Conservation (phyloP, 2,797 vertebrate genomes). For the Melanotaenia trifasciata region DNA sequence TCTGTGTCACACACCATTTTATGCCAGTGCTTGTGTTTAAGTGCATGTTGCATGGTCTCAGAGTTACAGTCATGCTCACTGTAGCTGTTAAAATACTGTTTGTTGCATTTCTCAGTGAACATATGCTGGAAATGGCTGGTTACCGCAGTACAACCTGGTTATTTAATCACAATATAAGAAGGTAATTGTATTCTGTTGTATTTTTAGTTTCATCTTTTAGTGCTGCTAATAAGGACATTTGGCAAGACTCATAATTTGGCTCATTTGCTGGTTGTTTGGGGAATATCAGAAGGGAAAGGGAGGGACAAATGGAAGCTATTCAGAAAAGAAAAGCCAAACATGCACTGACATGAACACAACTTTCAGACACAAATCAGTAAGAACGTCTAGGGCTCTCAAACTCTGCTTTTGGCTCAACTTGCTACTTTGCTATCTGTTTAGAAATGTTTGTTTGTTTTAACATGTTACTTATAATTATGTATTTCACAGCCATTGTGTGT, state of each 20-base stretch:
- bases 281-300: neutral
- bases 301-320: neutral
- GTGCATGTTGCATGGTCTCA: neutral
- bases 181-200: neutral
- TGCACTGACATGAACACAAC: neutral
- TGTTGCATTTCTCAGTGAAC: neutral
- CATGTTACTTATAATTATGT: too few species aligned
- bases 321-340: neutral
- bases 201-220: neutral
- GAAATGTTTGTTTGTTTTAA: neutral
- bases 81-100: neutral
- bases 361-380: neutral
- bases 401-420: neutral
- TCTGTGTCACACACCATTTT: conserved; percentile 16
- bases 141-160: neutral
- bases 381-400: neutral
- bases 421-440: neutral
- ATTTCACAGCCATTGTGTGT: too few species aligned
- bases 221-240: neutral
- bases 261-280: neutral
- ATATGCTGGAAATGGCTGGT: neutral
- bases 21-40: neutral
- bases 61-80: neutral
- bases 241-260: neutral
- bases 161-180: neutral